Evolutionary conservation across 2,113 vertebrate genomes (phyloP), one percentile per base, ranked within the genome.

Genomic region (Taurulus bubalis): DNA sequence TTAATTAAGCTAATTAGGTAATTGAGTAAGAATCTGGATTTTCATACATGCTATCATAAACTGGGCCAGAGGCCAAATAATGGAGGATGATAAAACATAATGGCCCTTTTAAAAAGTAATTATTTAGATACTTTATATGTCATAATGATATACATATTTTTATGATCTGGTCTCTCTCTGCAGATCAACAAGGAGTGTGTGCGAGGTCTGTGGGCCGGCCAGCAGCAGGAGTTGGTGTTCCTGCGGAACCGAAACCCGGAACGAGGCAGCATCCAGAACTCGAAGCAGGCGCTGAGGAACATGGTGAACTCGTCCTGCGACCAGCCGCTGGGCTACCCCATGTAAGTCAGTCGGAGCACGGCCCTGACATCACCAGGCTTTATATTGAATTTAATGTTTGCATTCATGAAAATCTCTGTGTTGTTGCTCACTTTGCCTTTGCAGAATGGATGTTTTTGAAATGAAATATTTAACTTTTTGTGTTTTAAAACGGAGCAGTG

Each of bases 101-200:
- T 8, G 38, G 62, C 36, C 30, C 20, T 53, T n/a, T 55, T 11
- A 16, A 40, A 40, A 20, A 28, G 15, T 56, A 5, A 47, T 63
- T 53, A 34, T 22, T 53, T 1, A 11, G 51, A 10, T 10, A 2
- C n/a, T 53, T 53, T 24, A n/a, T n/a, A n/a, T 53, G n/a, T 53
- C 7, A 32, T 20, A 9, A 26, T 38, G 6, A 11, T 40, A 36
- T 12, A 16, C n/a, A 36, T 12, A 20, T 6, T 66, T 16, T 18
- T 70, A 0, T 28, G 12, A 24, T 42, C 47, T 58, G 2, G 3
- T 71, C 5, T 62, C 0, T 71, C 5, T 62, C 0, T 24, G 53
- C 84, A 99, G 98, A 97, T 99, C 71, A 99, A 99, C 91, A 97
- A 96, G 78, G 98, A 99, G 85, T 99, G 98, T 0, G 97, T 99